Base-by-base conservation (phyloP, 2,888 invertebrate species). In the Andrena bucephala region DNA sequence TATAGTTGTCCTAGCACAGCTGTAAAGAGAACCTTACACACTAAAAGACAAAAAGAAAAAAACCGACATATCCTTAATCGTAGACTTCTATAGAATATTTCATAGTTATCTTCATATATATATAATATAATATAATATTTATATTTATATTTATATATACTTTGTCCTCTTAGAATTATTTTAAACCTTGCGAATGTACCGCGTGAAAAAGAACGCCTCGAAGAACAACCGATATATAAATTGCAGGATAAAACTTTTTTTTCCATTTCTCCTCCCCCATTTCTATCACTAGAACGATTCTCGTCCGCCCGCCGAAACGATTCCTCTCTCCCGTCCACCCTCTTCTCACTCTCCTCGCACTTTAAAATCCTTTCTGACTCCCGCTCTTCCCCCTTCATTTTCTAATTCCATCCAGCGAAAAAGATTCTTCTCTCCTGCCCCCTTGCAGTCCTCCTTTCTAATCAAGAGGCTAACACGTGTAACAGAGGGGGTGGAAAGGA, bases 1-100 rank as follows among this genome's bases (percentile, higher is more conserved):
- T 92, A 92, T 93, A 93, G 92, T 93, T 93, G 92, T 93, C 57
- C 93, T 93, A 93, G 92, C 93, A 93, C 93, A 93, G 93, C 92
- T 93, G 93, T 91, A 87, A 90, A 93, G 91, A 90, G 92, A 90
- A 89, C 80, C 92, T 91, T 91, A 92, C 83, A 89, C 88, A 85
- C 88, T 89, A 89, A 85, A 83, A 91, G 85, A 88, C 87, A 83
- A 88, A 86, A 68, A 81, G 31, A 79, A 70, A 57, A 54, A 57
- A 88, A 88, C 82, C 81, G 87, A 86, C 73, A 79, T 86, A 27
- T 57, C 24, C 81, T 88, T 88, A 88, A 88, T 85, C 86, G 71
- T 88, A 88, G 80, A 75, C 75, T 84, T 87, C 89, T 85, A 87
- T 86, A 86, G 81, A 79, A 81, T 86, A 81, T 85, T 70, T 81